Evolutionary conservation across 2,888 invertebrate species (phyloP).

Genomic region (Aleiodes leptofemur): DNA sequence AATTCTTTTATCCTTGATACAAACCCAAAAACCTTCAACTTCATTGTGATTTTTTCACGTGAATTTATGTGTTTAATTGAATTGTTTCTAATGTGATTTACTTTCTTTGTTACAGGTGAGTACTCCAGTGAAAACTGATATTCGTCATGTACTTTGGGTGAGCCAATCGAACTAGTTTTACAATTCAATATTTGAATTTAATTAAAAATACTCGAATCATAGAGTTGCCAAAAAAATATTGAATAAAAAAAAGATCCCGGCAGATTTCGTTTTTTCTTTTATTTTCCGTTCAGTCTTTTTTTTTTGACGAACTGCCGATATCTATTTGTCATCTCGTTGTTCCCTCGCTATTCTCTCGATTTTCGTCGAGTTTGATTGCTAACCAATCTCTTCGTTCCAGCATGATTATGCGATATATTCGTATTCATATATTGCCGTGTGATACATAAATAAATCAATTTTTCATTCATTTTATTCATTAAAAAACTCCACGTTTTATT

Average conservation of each 20-base stretch:
- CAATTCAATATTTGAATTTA: too few species aligned
- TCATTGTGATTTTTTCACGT: constrained; percentile 31
- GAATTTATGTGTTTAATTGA: too few species aligned
- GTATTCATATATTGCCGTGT: too few species aligned
- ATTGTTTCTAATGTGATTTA: constrained; percentile 1
- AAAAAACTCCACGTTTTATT: too few species aligned
- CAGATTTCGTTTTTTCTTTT: not conserved
- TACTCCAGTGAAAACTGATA: not conserved
- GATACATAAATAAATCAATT: too few species aligned
- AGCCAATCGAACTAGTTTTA: not conserved
- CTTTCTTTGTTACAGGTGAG: constrained; percentile 49
- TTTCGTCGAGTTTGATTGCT: not conserved
- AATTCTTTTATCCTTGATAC: constrained; percentile 8
- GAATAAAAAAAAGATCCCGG: not conserved
- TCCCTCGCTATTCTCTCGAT: too few species aligned
- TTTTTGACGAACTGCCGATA: constrained; percentile 1
- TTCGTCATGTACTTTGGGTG: not conserved
- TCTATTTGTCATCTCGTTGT: not conserved
- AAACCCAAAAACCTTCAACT: not conserved
- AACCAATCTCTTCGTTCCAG: not conserved
- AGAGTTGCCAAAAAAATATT: not conserved
- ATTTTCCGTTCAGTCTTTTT: not conserved
- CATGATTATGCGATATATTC: not conserved
- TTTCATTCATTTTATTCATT: too few species aligned
- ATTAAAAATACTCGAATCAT: not conserved